These are phyloP conservation scores for Heliconius cydno DNA, from an alignment of 2,888 invertebrate genomes.

Conservation along the genomic window DNA sequence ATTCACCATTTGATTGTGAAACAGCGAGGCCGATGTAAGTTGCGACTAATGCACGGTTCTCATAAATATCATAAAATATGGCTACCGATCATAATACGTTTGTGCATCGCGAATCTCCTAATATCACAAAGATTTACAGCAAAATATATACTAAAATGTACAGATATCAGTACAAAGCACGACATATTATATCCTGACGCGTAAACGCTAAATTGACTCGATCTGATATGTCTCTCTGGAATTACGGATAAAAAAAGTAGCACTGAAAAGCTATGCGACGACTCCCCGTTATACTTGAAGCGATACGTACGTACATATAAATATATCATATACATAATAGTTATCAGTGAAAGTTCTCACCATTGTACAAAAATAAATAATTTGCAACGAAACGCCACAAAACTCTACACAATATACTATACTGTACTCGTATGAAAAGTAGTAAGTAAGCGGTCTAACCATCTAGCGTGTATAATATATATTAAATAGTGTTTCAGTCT, in stretches of 20 bases:
- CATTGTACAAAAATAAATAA: constrained; percentile 74
- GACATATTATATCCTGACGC: constrained; percentile 53
- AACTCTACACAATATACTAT: constrained; percentile 43
- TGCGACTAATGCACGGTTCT: constrained; percentile 58
- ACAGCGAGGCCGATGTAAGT: constrained; percentile 65
- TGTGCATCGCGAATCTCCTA: constrained; percentile 72
- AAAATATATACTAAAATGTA: constrained; percentile 64
- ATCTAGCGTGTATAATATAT: constrained; percentile 42
- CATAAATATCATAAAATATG: constrained; percentile 76
- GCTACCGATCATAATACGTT: constrained; percentile 71
- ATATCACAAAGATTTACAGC: constrained; percentile 79
- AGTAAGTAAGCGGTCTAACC: constrained; percentile 41
- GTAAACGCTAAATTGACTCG: constrained; percentile 66
- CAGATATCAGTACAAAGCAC: constrained; percentile 51
- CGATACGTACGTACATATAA: constrained; percentile 22
- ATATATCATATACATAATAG: constrained; percentile 23
- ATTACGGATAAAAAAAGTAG: constrained; percentile 33
- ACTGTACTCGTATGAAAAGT: constrained; percentile 36
- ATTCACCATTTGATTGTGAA: constrained; percentile 63
- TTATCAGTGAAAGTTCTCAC: constrained; percentile 43
- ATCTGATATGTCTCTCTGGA: constrained; percentile 69
- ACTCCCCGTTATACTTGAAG: constrained; percentile 15
- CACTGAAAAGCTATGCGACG: constrained; percentile 30
- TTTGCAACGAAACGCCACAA: constrained; percentile 59
- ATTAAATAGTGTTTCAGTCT: constrained; percentile 55